phyloP scores from a whole-genome alignment of 2,888 invertebrate genomes.

The Acanthosepion pharaonis region DNA sequence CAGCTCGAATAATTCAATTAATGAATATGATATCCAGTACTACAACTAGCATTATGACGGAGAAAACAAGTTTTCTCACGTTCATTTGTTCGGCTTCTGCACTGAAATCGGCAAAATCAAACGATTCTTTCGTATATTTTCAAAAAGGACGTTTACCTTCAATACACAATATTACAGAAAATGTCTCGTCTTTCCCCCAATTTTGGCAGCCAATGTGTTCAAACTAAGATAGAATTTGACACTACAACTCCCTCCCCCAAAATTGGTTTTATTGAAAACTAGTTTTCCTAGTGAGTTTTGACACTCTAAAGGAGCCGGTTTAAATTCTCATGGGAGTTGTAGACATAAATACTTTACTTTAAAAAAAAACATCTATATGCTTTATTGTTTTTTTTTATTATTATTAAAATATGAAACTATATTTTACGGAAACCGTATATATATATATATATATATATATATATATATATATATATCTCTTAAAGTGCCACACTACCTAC shows the following conservation, averaged over 20 bases:
- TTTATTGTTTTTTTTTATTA: too few relatives aligned
- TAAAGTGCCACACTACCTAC: too few relatives aligned
- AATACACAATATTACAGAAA: not conserved
- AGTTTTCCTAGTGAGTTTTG: not conserved
- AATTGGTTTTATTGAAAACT: not conserved
- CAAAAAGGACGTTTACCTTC: not conserved
- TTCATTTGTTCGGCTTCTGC: not conserved
- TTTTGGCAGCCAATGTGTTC: not conserved
- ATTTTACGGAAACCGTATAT: not conserved
- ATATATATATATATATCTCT: too few relatives aligned
- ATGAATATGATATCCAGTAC: not conserved
- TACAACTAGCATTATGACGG: not conserved
- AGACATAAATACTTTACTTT: not conserved
- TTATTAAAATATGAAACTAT: not conserved
- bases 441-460: too few relatives aligned
- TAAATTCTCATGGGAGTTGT: not conserved
- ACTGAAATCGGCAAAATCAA: not conserved
- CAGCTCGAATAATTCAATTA: not conserved
- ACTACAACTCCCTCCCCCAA: not conserved
- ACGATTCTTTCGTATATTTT: not conserved
- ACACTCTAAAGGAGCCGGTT: too few relatives aligned
- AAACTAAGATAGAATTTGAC: not conserved
- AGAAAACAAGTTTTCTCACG: constrained; percentile 9
- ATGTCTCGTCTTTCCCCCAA: not conserved
- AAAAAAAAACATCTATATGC: too few relatives aligned